A percentile compares a stretch with the other conserved stretches of the same genome.
phyloP scores from a whole-genome alignment of 2,797 vertebrate genomes.

The Antennarius maculatus region DNA sequence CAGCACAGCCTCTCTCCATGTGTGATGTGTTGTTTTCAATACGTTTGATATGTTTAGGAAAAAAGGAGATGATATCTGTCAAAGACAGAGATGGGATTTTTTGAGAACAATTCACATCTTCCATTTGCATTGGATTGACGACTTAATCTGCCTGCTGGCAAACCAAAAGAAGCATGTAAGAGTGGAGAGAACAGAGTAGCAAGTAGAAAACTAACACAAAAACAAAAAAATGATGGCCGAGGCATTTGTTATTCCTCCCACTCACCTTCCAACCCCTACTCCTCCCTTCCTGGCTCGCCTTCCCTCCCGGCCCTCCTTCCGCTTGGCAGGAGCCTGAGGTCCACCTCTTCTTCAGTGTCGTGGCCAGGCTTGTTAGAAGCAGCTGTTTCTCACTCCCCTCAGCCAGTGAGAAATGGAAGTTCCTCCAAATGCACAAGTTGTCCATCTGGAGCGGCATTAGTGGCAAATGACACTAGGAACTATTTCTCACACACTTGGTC shows the following conservation, averaged over 20 bases:
- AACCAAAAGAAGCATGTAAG: conserved; percentile 17
- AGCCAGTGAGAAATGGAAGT: conserved; percentile 57
- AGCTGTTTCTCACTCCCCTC: conserved; percentile 69
- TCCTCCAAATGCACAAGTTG: conserved; percentile 56
- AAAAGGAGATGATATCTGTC: conserved; percentile 37
- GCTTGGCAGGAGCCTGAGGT: conserved; percentile 42
- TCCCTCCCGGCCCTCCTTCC: conserved; percentile 33
- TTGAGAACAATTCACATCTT: conserved; percentile 31
- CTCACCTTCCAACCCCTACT: conserved; percentile 49
- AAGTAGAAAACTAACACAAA: conserved; percentile 24
- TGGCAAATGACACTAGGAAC: conserved; percentile 45
- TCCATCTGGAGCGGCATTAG: conserved; percentile 67
- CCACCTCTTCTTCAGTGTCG: conserved; percentile 46
- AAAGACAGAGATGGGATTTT: conserved; percentile 44
- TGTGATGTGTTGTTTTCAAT: conserved; percentile 4
- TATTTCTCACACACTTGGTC: conserved; percentile 58
- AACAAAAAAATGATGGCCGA: conserved; percentile 33
- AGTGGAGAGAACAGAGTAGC: not conserved
- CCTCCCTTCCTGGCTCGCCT: conserved; percentile 22
- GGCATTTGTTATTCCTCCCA: conserved; percentile 53
- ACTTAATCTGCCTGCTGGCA: conserved; percentile 41
- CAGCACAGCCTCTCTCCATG: not conserved
- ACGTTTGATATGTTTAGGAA: not conserved
- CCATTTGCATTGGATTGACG: conserved; percentile 30
- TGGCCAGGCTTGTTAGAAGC: conserved; percentile 56